phyloP scores from a whole-genome alignment of 2,113 vertebrate genomes.

The Plestiodon gilberti region DNA sequence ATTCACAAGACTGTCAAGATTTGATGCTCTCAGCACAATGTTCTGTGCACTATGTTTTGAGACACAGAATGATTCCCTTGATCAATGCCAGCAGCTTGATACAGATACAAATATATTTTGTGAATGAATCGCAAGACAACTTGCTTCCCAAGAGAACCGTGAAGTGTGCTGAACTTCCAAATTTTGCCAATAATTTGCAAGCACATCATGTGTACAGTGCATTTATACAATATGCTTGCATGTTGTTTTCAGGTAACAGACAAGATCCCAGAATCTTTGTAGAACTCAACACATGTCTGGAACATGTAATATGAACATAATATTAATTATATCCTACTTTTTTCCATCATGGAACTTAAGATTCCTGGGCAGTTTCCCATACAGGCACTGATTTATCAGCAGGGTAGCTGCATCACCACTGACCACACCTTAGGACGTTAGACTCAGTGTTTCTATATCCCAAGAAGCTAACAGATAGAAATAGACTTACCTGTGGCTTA shows the following conservation, averaged over 20 bases:
- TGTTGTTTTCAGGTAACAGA: too few relatives aligned
- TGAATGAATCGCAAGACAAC: too few relatives aligned
- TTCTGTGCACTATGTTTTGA: background rate
- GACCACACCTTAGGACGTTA: too few relatives aligned
- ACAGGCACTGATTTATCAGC: too few relatives aligned
- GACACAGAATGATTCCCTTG: background rate
- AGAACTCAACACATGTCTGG: background rate
- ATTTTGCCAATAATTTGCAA: too few relatives aligned
- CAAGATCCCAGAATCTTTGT: too few relatives aligned
- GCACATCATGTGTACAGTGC: too few relatives aligned
- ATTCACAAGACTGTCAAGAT: background rate
- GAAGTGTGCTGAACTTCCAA: background rate
- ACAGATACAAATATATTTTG: background rate
- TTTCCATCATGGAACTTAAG: background rate
- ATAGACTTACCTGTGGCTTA: background rate
- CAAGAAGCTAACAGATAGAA: background rate
- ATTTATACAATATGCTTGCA: too few relatives aligned
- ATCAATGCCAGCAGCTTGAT: background rate
- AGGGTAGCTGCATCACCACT: too few relatives aligned
- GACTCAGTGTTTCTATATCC: background rate
- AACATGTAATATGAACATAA: background rate
- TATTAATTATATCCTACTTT: too few relatives aligned
- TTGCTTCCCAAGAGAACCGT: background rate
- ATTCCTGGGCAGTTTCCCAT: too few relatives aligned
- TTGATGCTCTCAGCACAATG: background rate